A percentile compares a stretch with the other conserved stretches of the same genome.
Evolutionary conservation across 2,797 vertebrate genomes (phyloP).

Genomic region (Protonibea diacanthus): DNA sequence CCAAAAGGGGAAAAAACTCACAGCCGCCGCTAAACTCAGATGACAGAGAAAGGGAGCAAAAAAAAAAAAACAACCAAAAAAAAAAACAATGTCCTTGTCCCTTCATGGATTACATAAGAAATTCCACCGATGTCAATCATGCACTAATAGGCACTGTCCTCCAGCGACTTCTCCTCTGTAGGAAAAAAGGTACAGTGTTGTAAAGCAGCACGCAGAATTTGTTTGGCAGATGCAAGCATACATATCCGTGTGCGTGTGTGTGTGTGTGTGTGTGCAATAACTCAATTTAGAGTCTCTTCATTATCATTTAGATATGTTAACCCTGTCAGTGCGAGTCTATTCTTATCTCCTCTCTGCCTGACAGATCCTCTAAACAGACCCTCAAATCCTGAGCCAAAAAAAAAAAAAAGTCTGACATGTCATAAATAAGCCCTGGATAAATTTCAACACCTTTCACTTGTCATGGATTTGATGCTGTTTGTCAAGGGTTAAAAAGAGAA

Average conservation of each 20-base stretch:
- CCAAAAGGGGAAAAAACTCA: slow-evolving; percentile 61
- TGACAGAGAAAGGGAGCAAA: slow-evolving; percentile 68
- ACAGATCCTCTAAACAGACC: slow-evolving; percentile 39
- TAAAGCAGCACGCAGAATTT: slow-evolving; percentile 27
- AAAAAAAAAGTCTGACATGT: slow-evolving; percentile 19
- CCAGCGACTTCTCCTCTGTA: slow-evolving; percentile 50
- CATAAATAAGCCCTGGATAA: slow-evolving; percentile 22
- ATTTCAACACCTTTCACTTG: slow-evolving; percentile 24
- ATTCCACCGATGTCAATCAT: slow-evolving; percentile 74
- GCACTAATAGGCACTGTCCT: slow-evolving; percentile 71
- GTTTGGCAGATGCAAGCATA: slow-evolving; percentile 29
- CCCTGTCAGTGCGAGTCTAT: slow-evolving; percentile 33
- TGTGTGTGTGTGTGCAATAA: slow-evolving; percentile 9
- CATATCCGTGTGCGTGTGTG: not conserved
- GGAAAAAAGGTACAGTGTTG: slow-evolving; percentile 46
- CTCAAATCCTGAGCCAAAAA: slow-evolving; percentile 28
- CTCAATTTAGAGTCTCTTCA: slow-evolving; percentile 35
- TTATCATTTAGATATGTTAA: slow-evolving; percentile 47
- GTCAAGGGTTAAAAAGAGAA: slow-evolving; percentile 36
- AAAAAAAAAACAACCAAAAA: not conserved
- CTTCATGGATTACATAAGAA: slow-evolving; percentile 76
- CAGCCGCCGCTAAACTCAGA: slow-evolving; percentile 70
- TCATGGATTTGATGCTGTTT: slow-evolving; percentile 24
- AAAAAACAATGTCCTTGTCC: slow-evolving; percentile 73
- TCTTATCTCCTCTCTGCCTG: slow-evolving; percentile 35